phyloP scores from a whole-genome alignment of 2,113 vertebrate genomes.

The Regulus satrapa region DNA sequence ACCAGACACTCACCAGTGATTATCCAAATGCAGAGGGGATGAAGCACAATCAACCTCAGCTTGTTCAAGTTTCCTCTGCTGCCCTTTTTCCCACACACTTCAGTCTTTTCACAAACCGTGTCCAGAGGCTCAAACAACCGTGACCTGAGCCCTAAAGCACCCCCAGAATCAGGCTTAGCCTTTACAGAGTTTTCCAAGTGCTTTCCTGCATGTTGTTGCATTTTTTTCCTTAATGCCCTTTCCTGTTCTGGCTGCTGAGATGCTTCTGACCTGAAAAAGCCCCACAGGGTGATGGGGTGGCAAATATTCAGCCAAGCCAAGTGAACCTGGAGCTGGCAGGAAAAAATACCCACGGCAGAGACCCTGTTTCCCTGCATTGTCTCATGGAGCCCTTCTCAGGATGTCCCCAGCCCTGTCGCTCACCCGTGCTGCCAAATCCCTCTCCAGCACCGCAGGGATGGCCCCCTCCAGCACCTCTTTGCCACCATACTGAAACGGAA shows the following conservation, averaged over 20 bases:
- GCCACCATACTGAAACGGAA: constrained; percentile 71
- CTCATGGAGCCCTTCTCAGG: neutral
- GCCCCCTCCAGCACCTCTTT: constrained; percentile 78
- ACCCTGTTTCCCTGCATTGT: neutral
- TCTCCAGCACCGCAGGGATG: constrained; percentile 69
- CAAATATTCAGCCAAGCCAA: neutral
- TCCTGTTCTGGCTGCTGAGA: neutral
- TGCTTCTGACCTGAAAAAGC: neutral
- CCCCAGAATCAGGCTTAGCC: neutral
- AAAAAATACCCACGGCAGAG: neutral
- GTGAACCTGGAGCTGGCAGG: neutral
- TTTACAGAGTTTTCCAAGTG: neutral
- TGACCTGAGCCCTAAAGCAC: neutral
- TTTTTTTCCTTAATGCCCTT: neutral
- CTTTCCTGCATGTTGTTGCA: neutral
- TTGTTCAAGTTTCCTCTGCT: neutral
- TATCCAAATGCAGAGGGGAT: neutral
- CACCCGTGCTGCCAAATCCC: constrained; percentile 58
- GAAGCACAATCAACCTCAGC: neutral
- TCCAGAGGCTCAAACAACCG: neutral
- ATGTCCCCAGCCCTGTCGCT: fast-evolving
- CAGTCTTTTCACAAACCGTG: neutral
- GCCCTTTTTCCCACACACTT: neutral
- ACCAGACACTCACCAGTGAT: neutral
- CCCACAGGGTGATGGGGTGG: no score